Evolutionary conservation across 2,797 vertebrate species (phyloP).

Genomic region (Poeciliopsis turneri): DNA sequence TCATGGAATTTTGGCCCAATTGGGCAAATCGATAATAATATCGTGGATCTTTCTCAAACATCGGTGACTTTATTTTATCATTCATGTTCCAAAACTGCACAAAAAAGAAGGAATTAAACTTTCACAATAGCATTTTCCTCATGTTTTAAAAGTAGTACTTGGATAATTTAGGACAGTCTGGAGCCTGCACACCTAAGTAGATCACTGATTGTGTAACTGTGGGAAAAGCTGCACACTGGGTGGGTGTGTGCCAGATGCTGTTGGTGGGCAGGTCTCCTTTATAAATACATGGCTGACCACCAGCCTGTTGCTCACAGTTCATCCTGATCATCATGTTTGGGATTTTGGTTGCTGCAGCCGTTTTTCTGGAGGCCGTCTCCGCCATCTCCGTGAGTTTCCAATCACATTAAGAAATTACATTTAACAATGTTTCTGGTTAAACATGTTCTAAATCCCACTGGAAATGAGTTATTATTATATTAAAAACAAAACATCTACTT

Average conservation of each 20-base stretch:
- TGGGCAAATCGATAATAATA: background rate
- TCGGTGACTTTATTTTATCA: background rate
- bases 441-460: background rate
- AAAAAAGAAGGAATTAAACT: background rate
- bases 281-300: conserved; percentile 40
- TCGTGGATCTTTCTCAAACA: background rate
- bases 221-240: conserved; percentile 9
- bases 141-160: background rate
- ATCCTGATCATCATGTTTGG: conserved; percentile 46
- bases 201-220: conserved; percentile 40
- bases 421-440: background rate
- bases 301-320: background rate
- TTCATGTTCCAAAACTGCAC: background rate
- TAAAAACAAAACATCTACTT: background rate
- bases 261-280: conserved; percentile 14
- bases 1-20: background rate
- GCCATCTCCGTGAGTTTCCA: conserved; percentile 61
- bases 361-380: conserved; percentile 57
- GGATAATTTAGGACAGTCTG: background rate
- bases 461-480: background rate
- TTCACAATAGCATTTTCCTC: background rate
- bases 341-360: conserved; percentile 47
- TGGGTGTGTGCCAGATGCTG: conserved; percentile 28
- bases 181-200: background rate
- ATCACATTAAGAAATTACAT: background rate